A percentile compares a stretch with the other conserved stretches of the same genome.
Conservation (phyloP, 1,140 invertebrate species). For the Drosophila malerkotliana region DNA sequence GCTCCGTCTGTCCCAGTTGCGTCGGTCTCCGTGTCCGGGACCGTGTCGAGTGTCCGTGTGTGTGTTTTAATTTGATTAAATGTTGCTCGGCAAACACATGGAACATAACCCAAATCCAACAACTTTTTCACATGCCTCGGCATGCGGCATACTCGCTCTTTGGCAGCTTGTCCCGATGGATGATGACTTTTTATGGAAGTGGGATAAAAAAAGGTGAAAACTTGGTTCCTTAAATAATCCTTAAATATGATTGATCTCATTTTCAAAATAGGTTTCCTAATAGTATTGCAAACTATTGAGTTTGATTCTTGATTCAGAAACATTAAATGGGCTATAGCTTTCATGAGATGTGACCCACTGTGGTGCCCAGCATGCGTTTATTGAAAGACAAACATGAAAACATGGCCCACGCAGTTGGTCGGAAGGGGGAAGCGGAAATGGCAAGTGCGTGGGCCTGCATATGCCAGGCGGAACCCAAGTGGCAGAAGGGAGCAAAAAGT, state of each 20-base stretch:
- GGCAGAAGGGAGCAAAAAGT: slow-evolving; percentile 3
- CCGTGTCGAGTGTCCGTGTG: slow-evolving; percentile 10
- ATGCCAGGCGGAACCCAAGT: slow-evolving; percentile 7
- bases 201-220: no score
- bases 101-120: slow-evolving; percentile 54
- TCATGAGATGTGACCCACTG: slow-evolving; percentile 1
- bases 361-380: slow-evolving; percentile 53
- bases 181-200: slow-evolving; percentile 1
- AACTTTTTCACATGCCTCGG: slow-evolving; percentile 23
- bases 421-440: slow-evolving; percentile 57
- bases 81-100: slow-evolving; percentile 58
- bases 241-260: no score
- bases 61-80: slow-evolving; percentile 76
- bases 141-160: slow-evolving; percentile 3
- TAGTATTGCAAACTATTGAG: neutral
- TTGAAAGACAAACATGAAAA: slow-evolving; percentile 67
- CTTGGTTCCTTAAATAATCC: no score
- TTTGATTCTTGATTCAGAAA: neutral
- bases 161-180: neutral
- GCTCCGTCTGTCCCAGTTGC: slow-evolving; percentile 31
- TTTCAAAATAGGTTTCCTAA: no score
- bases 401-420: slow-evolving; percentile 32
- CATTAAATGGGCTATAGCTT: neutral
- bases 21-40: slow-evolving; percentile 5
- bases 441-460: slow-evolving; percentile 69